A percentile compares a stretch with the other conserved stretches of the same genome.
Evolutionary conservation across 2,888 invertebrate species (phyloP).

Genomic region (Drosophila picticornis): DNA sequence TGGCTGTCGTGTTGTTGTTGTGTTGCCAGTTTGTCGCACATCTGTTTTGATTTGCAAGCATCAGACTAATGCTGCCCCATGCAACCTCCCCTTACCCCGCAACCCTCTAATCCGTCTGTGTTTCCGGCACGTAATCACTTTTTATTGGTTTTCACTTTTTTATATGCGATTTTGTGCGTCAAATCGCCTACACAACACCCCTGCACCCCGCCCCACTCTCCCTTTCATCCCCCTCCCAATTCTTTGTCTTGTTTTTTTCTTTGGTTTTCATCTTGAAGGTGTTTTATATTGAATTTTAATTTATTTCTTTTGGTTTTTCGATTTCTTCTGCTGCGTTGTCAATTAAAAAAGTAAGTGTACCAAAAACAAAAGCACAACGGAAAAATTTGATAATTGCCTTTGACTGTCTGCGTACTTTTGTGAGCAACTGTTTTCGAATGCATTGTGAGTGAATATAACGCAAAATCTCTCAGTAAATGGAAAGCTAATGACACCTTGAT

Average conservation of each 20-base stretch:
- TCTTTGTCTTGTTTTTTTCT: constrained; percentile 30
- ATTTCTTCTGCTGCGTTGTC: constrained; percentile 22
- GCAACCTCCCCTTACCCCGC: not conserved
- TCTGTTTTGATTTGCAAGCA: constrained; percentile 69
- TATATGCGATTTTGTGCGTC: constrained; percentile 65
- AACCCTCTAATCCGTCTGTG: constrained; percentile 4
- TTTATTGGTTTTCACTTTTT: constrained; percentile 64
- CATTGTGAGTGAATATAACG: not conserved
- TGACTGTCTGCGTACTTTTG: constrained; percentile 14
- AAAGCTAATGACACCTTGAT: not conserved
- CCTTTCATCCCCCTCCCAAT: not conserved
- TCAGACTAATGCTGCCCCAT: constrained; percentile 18
- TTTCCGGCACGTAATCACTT: constrained; percentile 56
- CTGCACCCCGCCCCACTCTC: not conserved
- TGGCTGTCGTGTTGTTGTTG: constrained; percentile 18
- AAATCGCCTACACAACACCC: constrained; percentile 61
- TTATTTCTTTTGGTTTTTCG: constrained; percentile 26
- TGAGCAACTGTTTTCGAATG: constrained; percentile 31
- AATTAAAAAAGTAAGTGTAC: constrained; percentile 42
- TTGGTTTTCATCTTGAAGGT: constrained; percentile 55
- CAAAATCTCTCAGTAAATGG: not conserved
- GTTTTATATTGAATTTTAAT: constrained; percentile 4
- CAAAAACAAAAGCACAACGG: not conserved
- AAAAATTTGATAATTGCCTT: constrained; percentile 39
- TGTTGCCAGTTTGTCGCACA: constrained; percentile 65